A percentile compares a stretch with the other conserved stretches of the same genome.
These are phyloP conservation scores for Leptatherina wallacei DNA, from an alignment of 2,797 vertebrate species.

Conservation along the genomic window DNA sequence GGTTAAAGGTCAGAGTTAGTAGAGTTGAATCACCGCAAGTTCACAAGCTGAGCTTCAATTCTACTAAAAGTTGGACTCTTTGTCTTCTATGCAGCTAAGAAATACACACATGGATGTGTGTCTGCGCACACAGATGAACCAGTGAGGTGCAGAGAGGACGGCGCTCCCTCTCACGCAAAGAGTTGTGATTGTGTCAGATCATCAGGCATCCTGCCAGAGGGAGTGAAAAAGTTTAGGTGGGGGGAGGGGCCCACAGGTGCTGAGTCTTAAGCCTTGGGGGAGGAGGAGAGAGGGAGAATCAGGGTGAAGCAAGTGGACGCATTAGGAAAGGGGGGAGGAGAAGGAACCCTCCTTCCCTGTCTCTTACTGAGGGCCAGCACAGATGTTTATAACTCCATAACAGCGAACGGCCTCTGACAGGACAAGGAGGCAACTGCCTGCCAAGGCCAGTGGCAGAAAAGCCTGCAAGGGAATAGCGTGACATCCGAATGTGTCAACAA, in stretches of 20 bases:
- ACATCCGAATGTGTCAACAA: slow-evolving; percentile 58
- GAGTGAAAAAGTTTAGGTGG: slow-evolving; percentile 50
- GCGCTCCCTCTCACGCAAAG: slow-evolving; percentile 74
- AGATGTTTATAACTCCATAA: slow-evolving; percentile 53
- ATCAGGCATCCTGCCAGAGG: slow-evolving; percentile 70
- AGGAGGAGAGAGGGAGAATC: slow-evolving; percentile 41
- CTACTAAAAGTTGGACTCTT: slow-evolving; percentile 16
- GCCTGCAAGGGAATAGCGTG: slow-evolving; percentile 35
- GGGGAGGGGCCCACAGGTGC: slow-evolving; percentile 73
- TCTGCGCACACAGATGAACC: slow-evolving; percentile 38
- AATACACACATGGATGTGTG: slow-evolving; percentile 26
- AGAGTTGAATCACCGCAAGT: slow-evolving; percentile 48
- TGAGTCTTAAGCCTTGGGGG: slow-evolving; percentile 62
- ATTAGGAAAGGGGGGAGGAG: slow-evolving; percentile 37
- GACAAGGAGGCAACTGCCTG: slow-evolving; percentile 29
- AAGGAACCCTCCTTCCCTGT: slow-evolving; percentile 8
- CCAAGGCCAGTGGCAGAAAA: slow-evolving; percentile 33
- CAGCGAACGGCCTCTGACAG: slow-evolving; percentile 39
- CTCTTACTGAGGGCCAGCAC: slow-evolving; percentile 48
- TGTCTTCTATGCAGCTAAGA: slow-evolving; percentile 9
- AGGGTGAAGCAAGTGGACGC: slow-evolving; percentile 56
- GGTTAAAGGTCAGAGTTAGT: slow-evolving; percentile 38
- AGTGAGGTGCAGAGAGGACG: slow-evolving; percentile 33
- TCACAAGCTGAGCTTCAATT: slow-evolving; percentile 29
- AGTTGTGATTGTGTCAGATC: slow-evolving; percentile 71